A percentile compares a stretch with the other conserved stretches of the same genome.
These are phyloP conservation scores for Drosophila ananassae DNA, from an alignment of 1,140 invertebrate species.

Conservation along the genomic window DNA sequence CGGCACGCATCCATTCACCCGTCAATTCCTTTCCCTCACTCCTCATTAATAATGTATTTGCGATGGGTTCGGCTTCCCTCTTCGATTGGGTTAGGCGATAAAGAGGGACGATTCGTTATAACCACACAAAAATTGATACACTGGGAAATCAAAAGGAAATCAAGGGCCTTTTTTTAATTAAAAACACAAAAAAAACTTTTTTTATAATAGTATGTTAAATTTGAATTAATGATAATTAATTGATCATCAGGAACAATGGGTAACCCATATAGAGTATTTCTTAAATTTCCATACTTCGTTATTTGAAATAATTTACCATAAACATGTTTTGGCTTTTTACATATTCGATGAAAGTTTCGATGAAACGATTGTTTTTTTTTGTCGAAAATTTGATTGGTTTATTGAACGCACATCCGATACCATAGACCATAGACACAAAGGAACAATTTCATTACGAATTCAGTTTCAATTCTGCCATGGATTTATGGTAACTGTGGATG, in stretches of 20 bases:
- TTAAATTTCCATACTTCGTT: no score
- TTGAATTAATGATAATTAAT: no score
- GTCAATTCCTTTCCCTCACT: slow-evolving; percentile 11
- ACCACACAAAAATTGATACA: slow-evolving; percentile 15
- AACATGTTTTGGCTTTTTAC: no score
- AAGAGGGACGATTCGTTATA: slow-evolving; percentile 16
- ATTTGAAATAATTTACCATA: no score
- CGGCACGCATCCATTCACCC: slow-evolving; percentile 48
- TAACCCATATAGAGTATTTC: no score
- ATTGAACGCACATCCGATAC: slow-evolving; percentile 22
- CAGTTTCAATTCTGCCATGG: slow-evolving; percentile 24
- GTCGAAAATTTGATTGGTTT: slow-evolving; percentile 18
- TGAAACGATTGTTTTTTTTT: neutral
- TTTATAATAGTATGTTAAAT: no score
- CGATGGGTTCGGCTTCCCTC: slow-evolving; percentile 11
- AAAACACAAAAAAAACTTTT: no score
- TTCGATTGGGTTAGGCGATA: slow-evolving; percentile 27
- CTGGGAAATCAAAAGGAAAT: slow-evolving; percentile 5
- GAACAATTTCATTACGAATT: slow-evolving; percentile 39
- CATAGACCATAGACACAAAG: slow-evolving; percentile 33
- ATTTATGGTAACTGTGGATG: slow-evolving; percentile 34
- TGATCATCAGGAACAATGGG: no score
- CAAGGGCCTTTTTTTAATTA: neutral
- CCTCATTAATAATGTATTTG: slow-evolving; percentile 60
- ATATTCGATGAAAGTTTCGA: no score